Percentiles rank a stretch among this genome's conserved stretches.
These are phyloP conservation scores for Metacarcinus magister DNA, from an alignment of 2,888 invertebrate genomes.

Conservation along the genomic window DNA sequence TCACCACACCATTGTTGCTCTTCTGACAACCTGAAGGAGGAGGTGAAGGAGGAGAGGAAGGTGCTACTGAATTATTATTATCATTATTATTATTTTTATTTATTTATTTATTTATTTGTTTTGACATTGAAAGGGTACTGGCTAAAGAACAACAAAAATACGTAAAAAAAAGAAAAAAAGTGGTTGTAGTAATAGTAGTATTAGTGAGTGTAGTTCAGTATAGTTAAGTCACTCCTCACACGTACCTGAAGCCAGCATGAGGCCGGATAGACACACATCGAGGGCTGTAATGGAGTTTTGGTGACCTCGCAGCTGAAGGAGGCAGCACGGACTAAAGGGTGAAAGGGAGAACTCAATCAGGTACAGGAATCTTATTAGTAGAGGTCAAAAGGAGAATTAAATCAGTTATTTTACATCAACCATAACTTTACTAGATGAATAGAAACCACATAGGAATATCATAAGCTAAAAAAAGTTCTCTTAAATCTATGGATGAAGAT, in stretches of 20 bases:
- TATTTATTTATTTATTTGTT: too few relatives aligned
- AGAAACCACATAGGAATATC: neutral
- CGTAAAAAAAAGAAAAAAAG: too few relatives aligned
- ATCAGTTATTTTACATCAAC: too few relatives aligned
- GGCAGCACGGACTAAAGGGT: conserved; percentile 63
- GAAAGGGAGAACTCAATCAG: neutral
- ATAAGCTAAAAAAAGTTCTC: neutral
- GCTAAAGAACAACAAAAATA: too few relatives aligned
- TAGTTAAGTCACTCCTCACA: neutral
- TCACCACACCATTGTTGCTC: conserved; percentile 86
- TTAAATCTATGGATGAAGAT: neutral
- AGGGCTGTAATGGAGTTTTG: conserved; percentile 86
- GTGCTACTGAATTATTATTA: neutral
- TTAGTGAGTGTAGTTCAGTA: neutral
- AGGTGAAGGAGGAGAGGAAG: neutral
- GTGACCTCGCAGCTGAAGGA: conserved; percentile 86
- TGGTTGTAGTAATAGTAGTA: neutral
- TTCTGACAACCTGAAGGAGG: conserved; percentile 77
- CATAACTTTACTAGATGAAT: too few relatives aligned
- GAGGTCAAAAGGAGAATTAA: too few relatives aligned
- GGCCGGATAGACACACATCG: conserved; percentile 86
- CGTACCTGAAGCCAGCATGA: conserved; percentile 87
- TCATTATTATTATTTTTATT: too few relatives aligned
- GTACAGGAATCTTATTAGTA: too few relatives aligned
- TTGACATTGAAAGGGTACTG: too few relatives aligned